These are phyloP conservation scores for Sepiola atlantica DNA, from an alignment of 2,888 invertebrate genomes.

Conservation along the genomic window DNA sequence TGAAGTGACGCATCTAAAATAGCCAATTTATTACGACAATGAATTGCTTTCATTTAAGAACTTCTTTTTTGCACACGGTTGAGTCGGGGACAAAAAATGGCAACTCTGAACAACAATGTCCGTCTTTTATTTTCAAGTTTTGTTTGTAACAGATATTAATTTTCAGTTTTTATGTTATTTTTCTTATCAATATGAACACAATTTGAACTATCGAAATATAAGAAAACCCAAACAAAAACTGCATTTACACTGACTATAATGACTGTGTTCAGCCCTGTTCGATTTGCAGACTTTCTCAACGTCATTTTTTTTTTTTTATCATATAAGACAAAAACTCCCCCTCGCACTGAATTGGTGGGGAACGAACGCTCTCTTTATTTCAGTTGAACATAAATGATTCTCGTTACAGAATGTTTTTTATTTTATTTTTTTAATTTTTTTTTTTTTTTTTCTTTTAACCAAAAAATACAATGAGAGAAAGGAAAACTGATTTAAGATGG, in stretches of 20 bases:
- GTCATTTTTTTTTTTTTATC: background rate
- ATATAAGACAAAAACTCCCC: background rate
- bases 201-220: background rate
- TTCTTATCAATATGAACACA: conserved; percentile 4
- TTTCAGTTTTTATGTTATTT: background rate
- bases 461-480: background rate
- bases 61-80: background rate
- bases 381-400: background rate
- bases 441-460: background rate
- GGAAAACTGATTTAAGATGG: background rate
- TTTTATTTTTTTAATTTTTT: no score
- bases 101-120: no score
- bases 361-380: background rate
- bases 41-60: conserved; percentile 4
- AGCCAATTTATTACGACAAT: background rate
- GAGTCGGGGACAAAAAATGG: background rate
- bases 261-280: background rate
- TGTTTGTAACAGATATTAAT: background rate
- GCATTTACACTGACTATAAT: background rate
- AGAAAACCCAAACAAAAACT: background rate
- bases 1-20: background rate
- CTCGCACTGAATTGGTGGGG: background rate
- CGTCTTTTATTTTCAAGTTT: background rate
- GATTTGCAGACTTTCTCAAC: conserved; percentile 12
- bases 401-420: background rate